These are phyloP conservation scores for Vimba vimba DNA, from an alignment of 2,113 vertebrate genomes.

Conservation along the genomic window DNA sequence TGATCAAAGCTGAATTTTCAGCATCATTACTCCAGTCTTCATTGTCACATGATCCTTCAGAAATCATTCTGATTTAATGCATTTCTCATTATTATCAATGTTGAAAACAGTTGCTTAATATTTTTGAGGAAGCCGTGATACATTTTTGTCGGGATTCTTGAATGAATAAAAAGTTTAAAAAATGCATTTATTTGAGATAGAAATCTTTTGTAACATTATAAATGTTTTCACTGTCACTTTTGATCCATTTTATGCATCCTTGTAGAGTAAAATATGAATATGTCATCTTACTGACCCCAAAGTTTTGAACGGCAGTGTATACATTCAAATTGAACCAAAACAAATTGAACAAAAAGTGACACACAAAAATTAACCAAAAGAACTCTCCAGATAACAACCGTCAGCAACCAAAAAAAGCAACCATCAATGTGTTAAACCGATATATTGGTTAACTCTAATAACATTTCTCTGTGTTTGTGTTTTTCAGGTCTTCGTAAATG, in stretches of 20 bases:
- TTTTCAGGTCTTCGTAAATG: conserved; percentile 80
- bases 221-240: neutral
- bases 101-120: neutral
- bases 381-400: neutral
- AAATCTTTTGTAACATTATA: neutral
- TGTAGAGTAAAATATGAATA: neutral
- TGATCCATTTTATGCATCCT: neutral
- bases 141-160: neutral
- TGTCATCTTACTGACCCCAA: neutral
- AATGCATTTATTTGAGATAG: neutral
- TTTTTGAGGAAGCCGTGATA: neutral
- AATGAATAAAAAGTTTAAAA: neutral
- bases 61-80: too few relatives aligned
- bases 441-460: neutral
- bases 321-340: neutral
- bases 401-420: neutral
- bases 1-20: too few relatives aligned
- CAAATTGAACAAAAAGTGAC: neutral
- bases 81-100: neutral
- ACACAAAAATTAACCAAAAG: neutral
- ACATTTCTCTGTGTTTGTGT: conserved; percentile 38
- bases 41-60: too few relatives aligned
- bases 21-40: too few relatives aligned
- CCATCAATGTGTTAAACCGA: neutral
- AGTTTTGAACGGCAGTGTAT: neutral